Conservation (phyloP, 2,797 vertebrate species). For the Lutjanus argentimaculatus region DNA sequence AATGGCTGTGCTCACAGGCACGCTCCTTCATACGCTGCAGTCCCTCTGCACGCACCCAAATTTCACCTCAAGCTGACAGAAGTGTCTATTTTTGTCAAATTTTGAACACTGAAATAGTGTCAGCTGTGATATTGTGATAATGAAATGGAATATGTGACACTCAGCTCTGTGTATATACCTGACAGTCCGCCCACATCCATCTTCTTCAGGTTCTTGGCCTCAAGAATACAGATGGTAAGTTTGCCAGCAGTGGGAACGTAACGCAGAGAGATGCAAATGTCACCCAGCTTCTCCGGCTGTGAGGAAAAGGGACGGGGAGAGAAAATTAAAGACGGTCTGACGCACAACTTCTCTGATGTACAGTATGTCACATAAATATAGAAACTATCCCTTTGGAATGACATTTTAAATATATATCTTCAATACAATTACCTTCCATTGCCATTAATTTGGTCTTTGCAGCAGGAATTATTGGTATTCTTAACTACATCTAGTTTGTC, state of each 20-base stretch:
- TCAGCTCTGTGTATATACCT: slow-evolving; percentile 81
- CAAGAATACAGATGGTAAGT: slow-evolving; percentile 97
- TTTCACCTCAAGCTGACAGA: slow-evolving; percentile 7
- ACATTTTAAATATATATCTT: not conserved
- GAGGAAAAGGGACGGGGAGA: slow-evolving; percentile 7
- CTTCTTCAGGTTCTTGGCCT: slow-evolving; percentile 99
- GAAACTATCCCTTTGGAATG: not conserved
- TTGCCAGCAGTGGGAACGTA: slow-evolving; percentile 98
- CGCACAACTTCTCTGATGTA: slow-evolving; percentile 6
- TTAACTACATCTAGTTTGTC: slow-evolving; percentile 16
- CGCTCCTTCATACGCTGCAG: slow-evolving; percentile 28
- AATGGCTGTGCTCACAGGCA: slow-evolving; percentile 66
- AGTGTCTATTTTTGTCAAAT: not conserved
- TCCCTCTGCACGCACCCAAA: slow-evolving; percentile 29
- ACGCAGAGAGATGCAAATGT: slow-evolving; percentile 97
- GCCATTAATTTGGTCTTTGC: slow-evolving; percentile 2
- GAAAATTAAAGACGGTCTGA: slow-evolving; percentile 36
- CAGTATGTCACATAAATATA: not conserved
- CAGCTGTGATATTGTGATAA: slow-evolving; percentile 1
- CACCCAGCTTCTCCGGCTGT: slow-evolving; percentile 95
- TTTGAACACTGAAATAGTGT: slow-evolving; percentile 7
- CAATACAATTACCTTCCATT: not conserved
- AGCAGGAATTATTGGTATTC: not conserved
- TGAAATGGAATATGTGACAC: slow-evolving; percentile 9
- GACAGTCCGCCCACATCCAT: slow-evolving; percentile 99